Conservation (phyloP, 2,113 vertebrate genomes). For the Eurystomus gularis region DNA sequence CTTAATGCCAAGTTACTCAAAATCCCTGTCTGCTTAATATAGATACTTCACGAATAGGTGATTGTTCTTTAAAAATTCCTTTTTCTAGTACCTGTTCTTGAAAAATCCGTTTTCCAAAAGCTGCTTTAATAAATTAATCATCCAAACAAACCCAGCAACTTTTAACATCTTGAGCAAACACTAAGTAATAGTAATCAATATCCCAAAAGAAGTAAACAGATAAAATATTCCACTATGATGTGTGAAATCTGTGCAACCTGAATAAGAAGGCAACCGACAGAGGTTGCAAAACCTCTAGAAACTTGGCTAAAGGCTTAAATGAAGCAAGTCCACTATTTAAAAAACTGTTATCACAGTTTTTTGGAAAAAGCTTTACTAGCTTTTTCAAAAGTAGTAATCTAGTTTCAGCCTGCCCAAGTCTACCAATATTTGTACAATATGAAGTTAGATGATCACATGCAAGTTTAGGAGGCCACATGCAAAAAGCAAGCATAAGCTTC, state of each 20-base stretch:
- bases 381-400: not conserved
- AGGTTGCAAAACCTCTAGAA: not conserved
- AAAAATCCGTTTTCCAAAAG: not conserved
- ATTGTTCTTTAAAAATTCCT: not conserved
- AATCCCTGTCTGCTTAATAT: not conserved
- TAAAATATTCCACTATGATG: not conserved
- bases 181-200: not conserved
- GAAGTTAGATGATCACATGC: not conserved
- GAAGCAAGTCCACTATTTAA: not conserved
- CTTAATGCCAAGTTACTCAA: not conserved
- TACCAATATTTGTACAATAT: not conserved
- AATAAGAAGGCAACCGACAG: not conserved
- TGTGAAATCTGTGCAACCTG: not conserved
- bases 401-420: not conserved
- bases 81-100: not conserved
- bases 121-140: not conserved
- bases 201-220: not conserved
- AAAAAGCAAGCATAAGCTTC: not conserved
- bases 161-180: not conserved
- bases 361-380: not conserved
- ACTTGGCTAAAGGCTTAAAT: not conserved
- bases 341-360: not conserved
- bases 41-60: not conserved
- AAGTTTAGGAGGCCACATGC: not conserved
- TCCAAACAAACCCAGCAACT: not conserved